These are phyloP conservation scores for Pungitius pungitius DNA, from an alignment of 2,113 vertebrate genomes.

Conservation along the genomic window DNA sequence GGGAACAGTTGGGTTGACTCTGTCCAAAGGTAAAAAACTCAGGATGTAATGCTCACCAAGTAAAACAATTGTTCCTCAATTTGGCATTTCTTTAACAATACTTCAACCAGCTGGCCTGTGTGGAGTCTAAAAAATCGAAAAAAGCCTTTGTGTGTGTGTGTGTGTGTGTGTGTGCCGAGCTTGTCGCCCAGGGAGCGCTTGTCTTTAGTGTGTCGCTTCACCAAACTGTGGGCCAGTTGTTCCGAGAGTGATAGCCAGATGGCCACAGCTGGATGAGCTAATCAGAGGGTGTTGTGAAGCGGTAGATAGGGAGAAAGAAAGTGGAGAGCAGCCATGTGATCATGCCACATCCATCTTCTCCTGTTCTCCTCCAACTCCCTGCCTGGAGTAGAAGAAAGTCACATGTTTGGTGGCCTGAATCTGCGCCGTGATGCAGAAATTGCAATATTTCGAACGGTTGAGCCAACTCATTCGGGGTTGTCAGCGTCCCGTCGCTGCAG, in stretches of 20 bases:
- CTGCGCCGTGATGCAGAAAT: conserved; percentile 37
- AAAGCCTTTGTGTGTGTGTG: not conserved
- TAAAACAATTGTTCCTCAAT: not conserved
- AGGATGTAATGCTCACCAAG: not conserved
- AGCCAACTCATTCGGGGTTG: conserved; percentile 47
- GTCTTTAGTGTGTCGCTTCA: conserved; percentile 32
- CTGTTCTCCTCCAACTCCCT: conserved; percentile 9
- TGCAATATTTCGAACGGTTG: conserved; percentile 28
- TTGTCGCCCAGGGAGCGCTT: not conserved
- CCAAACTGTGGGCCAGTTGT: conserved; percentile 27
- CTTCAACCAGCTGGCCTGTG: conserved; percentile 14
- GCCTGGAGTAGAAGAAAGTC: not conserved
- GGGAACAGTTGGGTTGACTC: not conserved
- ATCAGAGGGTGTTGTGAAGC: not conserved
- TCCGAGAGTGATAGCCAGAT: conserved; percentile 37
- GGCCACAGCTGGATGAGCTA: conserved; percentile 41
- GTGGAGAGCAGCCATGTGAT: conserved; percentile 22
- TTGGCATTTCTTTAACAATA: no score
- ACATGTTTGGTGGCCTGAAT: not conserved
- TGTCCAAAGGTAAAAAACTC: not conserved
- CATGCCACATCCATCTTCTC: conserved; percentile 26
- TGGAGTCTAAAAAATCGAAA: conserved; percentile 12
- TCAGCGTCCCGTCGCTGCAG: conserved; percentile 49
- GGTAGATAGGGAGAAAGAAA: conserved; percentile 7
- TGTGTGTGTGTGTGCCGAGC: not conserved